Percentiles rank a stretch among this genome's conserved stretches.
Evolutionary conservation across 2,888 invertebrate genomes (phyloP).

Genomic region (Ptycholaimellus sp.): DNA sequence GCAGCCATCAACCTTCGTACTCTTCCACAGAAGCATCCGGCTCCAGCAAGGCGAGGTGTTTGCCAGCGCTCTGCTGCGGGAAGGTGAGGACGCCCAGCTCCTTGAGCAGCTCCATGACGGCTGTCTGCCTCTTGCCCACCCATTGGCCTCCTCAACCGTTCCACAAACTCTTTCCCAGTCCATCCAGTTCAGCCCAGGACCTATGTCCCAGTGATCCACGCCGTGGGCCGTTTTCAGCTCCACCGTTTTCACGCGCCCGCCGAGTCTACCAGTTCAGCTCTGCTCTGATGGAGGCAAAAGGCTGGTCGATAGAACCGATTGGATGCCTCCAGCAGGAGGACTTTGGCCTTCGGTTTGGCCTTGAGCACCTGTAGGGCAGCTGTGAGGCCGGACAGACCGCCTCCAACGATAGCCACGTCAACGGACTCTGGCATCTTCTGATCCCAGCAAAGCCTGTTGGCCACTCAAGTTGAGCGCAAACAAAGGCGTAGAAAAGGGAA

Average conservation of each 20-base stretch:
- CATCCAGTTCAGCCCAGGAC: no score
- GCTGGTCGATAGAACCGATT: no score
- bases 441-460: not conserved
- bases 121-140: slow-evolving; percentile 26
- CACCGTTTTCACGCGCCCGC: slow-evolving; percentile 23
- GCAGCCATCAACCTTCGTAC: no score
- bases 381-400: slow-evolving; percentile 19
- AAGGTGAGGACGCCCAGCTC: slow-evolving; percentile 24
- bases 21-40: no score
- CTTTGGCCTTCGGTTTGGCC: slow-evolving; percentile 5
- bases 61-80: no score
- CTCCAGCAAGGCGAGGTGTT: no score
- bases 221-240: slow-evolving; percentile 1
- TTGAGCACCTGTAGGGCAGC: slow-evolving; percentile 10
- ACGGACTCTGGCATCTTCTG: slow-evolving; percentile 8
- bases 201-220: slow-evolving; percentile 4
- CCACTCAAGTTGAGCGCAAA: not conserved
- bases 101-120: slow-evolving; percentile 22
- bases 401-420: slow-evolving; percentile 18
- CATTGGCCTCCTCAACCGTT: no score
- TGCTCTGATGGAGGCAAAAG: slow-evolving; percentile 14
- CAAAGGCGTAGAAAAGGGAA: no score
- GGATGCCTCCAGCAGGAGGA: no score
- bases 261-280: slow-evolving; percentile 25
- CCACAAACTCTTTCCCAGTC: no score